A percentile compares a stretch with the other conserved stretches of the same genome.
Conservation (phyloP, 2,888 invertebrate genomes). For the Megalurothrips usitatus region DNA sequence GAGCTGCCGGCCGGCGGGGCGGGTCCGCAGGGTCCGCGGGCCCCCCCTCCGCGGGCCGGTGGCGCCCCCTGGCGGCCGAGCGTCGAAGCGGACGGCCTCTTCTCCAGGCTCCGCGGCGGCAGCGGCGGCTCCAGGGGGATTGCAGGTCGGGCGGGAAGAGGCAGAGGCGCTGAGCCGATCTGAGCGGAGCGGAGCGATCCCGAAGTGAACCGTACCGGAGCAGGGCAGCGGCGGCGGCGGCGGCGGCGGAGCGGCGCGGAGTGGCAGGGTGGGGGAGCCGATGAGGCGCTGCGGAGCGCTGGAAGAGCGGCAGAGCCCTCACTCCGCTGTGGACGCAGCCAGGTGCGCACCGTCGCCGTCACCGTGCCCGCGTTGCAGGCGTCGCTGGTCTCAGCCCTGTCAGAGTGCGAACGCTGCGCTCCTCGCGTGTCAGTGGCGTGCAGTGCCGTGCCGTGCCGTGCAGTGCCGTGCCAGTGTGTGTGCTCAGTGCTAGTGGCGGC, state of each 20-base stretch:
- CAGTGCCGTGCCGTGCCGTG: neutral
- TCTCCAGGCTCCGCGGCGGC: neutral
- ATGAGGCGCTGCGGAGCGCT: neutral
- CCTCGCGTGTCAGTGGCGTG: neutral
- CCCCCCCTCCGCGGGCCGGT: constrained; percentile 2
- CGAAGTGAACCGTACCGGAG: neutral
- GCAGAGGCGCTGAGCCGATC: constrained; percentile 17
- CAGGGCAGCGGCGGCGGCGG: neutral
- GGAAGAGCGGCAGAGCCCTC: neutral
- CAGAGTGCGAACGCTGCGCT: neutral
- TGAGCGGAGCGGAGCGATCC: neutral
- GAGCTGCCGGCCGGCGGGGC: neutral
- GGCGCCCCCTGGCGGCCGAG: neutral
- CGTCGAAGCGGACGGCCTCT: neutral
- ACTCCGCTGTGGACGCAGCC: constrained; percentile 15
- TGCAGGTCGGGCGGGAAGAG: neutral
- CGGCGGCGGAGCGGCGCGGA: neutral
- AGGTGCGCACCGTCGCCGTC: neutral
- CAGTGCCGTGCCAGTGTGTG: neutral
- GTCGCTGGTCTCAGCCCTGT: neutral
- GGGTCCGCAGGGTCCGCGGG: neutral
- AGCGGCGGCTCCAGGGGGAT: neutral
- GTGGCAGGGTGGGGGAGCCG: neutral
- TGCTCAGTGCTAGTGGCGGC: neutral
- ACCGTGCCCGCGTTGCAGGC: neutral